These are phyloP conservation scores for Polydrusus tereticollis DNA, from an alignment of 2,888 invertebrate species.

Conservation along the genomic window DNA sequence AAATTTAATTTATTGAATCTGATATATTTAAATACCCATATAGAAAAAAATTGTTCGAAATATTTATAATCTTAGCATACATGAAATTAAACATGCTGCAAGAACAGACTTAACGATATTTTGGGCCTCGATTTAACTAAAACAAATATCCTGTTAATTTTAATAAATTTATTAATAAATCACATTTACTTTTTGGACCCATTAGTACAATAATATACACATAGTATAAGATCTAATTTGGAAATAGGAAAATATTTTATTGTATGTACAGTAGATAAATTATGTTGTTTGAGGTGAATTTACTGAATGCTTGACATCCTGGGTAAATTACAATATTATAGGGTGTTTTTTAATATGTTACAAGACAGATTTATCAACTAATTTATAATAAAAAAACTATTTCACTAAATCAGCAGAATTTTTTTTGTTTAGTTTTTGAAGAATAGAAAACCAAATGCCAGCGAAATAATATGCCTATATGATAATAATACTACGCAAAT, in stretches of 20 bases:
- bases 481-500: constrained; percentile 50
- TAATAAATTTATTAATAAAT: constrained; percentile 10
- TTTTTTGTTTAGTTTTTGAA: background rate
- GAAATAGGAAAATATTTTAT: background rate
- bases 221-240: background rate
- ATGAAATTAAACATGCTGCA: too few relatives aligned
- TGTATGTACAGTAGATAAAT: too few relatives aligned
- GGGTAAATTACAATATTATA: too few relatives aligned
- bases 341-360: too few relatives aligned
- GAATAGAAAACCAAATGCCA: background rate
- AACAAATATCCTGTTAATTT: background rate
- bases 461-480: constrained; percentile 29
- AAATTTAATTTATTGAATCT: too few relatives aligned
- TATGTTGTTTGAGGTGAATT: too few relatives aligned
- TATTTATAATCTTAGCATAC: too few relatives aligned
- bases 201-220: background rate
- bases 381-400: too few relatives aligned
- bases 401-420: background rate
- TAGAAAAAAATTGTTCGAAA: too few relatives aligned
- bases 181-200: constrained; percentile 14
- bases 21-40: too few relatives aligned
- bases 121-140: background rate
- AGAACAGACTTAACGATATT: background rate
- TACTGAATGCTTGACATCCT: too few relatives aligned
- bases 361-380: too few relatives aligned